phyloP scores from a whole-genome alignment of 35 echinoderm and acorn worm species.

The Holothuria glaberrima region DNA sequence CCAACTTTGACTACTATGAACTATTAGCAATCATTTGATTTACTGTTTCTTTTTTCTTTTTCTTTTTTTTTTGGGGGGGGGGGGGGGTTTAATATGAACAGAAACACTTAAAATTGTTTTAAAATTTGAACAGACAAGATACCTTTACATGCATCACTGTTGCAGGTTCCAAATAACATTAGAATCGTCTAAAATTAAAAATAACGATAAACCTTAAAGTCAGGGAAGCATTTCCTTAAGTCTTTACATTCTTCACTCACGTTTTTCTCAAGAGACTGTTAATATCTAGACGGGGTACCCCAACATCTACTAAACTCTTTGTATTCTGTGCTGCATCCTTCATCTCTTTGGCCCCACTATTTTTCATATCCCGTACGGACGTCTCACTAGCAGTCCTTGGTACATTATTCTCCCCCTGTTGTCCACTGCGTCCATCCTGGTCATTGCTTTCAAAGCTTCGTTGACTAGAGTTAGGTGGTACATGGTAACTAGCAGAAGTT shows the following conservation, averaged over 20 bases:
- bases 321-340: not conserved
- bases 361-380: not conserved
- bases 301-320: not conserved
- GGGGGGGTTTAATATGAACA: too few species aligned
- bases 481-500: conserved; percentile 56
- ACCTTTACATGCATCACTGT: too few species aligned
- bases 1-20: too few species aligned
- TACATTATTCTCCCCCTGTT: not conserved
- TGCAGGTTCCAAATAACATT: too few species aligned
- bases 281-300: conserved; percentile 86
- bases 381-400: not conserved
- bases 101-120: too few species aligned
- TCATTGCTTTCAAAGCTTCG: conserved; percentile 61
- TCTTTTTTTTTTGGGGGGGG: too few species aligned
- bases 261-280: conserved; percentile 76
- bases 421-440: not conserved
- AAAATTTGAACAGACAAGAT: too few species aligned
- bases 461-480: conserved; percentile 85
- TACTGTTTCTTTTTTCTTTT: too few species aligned
- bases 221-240: too few species aligned
- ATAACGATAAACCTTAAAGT: too few species aligned
- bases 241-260: conserved; percentile 54
- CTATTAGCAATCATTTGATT: too few species aligned
- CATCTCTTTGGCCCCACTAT: not conserved
- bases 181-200: too few species aligned